Evolutionary conservation across 2,113 vertebrate genomes (phyloP).

Genomic region (Grallaria varia): DNA sequence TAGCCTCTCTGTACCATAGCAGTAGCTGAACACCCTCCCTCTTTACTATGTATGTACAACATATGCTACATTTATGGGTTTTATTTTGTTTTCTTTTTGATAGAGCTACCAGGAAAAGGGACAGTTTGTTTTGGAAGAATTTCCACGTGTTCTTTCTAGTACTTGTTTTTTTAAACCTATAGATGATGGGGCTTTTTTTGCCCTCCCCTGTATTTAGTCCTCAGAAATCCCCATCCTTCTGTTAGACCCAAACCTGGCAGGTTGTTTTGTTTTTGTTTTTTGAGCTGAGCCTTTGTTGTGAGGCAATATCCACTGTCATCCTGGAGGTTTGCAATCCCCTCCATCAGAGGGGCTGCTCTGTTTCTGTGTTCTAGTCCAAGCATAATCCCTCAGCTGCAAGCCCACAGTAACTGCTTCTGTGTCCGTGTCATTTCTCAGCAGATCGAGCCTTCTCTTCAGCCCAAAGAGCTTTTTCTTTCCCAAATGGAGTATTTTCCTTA

Average conservation of each 20-base stretch:
- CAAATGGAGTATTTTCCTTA: neutral
- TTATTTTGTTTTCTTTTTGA: neutral
- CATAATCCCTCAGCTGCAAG: neutral
- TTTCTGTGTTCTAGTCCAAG: neutral
- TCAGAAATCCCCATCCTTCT: neutral
- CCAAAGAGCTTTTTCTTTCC: neutral
- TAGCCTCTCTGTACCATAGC: neutral
- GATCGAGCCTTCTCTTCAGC: neutral
- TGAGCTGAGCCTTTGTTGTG: neutral
- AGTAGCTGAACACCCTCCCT: neutral
- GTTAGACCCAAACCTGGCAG: neutral
- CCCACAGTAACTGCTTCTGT: neutral
- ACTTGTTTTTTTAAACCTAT: neutral
- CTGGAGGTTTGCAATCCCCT: neutral
- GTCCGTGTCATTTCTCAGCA: neutral
- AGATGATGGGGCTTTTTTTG: neutral
- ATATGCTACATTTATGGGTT: neutral
- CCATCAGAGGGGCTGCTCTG: neutral
- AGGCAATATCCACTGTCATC: neutral
- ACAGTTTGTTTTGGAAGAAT: conserved; percentile 4
- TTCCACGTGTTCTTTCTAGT: neutral
- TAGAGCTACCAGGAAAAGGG: conserved; percentile 51
- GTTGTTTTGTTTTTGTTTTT: neutral
- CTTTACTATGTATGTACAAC: neutral
- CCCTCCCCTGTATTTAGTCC: neutral